Conservation (phyloP, 2,113 vertebrate genomes). For the Salvelinus namaycush region DNA sequence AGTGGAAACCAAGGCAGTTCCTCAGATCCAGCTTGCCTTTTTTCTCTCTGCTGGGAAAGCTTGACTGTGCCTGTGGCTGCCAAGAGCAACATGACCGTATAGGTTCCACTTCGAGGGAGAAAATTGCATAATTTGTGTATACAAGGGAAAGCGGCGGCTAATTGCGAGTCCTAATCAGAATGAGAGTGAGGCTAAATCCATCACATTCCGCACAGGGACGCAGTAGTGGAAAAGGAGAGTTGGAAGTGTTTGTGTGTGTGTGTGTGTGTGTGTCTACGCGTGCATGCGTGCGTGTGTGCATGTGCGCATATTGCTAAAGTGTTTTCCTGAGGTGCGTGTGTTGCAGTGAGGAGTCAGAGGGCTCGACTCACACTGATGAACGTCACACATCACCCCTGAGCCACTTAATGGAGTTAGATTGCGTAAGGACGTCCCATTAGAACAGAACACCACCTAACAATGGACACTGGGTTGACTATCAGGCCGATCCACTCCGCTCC, state of each 20-base stretch:
- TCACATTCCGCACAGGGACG: slow-evolving; percentile 14
- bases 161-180: slow-evolving; percentile 56
- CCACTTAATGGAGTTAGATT: slow-evolving; percentile 5
- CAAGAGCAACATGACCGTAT: slow-evolving; percentile 79
- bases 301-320: too few relatives aligned
- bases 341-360: background rate
- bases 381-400: slow-evolving; percentile 6
- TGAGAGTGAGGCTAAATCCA: slow-evolving; percentile 49
- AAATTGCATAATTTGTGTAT: slow-evolving; percentile 57
- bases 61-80: slow-evolving; percentile 52
- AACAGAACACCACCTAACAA: background rate
- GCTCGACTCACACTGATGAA: background rate
- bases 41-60: slow-evolving; percentile 40
- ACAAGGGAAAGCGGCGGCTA: slow-evolving; percentile 37
- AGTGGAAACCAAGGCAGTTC: slow-evolving; percentile 65
- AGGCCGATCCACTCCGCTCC: background rate
- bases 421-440: background rate
- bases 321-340: background rate
- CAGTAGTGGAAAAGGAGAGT: slow-evolving; percentile 19
- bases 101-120: slow-evolving; percentile 40
- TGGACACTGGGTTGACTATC: background rate
- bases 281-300: background rate
- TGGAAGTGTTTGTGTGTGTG: background rate
- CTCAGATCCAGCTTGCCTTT: slow-evolving; percentile 40
- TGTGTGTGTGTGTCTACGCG: too few relatives aligned